These are phyloP conservation scores for Naso thynnoides DNA, from an alignment of 2,797 vertebrate genomes.

Conservation along the genomic window DNA sequence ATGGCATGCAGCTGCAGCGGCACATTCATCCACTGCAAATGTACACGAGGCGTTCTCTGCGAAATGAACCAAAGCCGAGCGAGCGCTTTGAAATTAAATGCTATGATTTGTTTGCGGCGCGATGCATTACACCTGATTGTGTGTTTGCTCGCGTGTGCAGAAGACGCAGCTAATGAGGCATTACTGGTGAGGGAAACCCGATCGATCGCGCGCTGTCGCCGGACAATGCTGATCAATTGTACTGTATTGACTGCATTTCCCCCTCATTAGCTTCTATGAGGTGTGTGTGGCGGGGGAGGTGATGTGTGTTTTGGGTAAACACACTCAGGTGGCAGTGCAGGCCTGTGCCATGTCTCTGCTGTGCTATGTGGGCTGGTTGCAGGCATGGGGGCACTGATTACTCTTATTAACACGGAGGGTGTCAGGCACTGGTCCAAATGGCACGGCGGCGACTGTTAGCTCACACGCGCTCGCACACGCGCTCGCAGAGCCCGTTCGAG, in stretches of 20 bases:
- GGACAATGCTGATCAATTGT: conserved; percentile 83
- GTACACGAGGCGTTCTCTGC: conserved; percentile 31
- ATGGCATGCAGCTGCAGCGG: conserved; percentile 44
- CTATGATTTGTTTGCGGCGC: conserved; percentile 64
- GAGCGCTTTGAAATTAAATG: conserved; percentile 61
- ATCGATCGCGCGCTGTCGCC: conserved; percentile 80
- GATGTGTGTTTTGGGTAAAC: conserved; percentile 87
- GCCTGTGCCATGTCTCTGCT: conserved; percentile 93
- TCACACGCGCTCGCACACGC: conserved; percentile 28
- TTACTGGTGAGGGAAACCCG: conserved; percentile 71
- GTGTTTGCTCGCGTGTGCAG: conserved; percentile 64
- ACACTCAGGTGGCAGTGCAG: conserved; percentile 82
- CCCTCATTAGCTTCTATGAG: conserved; percentile 78
- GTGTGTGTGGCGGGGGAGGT: conserved; percentile 36
- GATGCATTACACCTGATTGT: conserved; percentile 67
- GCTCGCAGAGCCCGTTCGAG: conserved; percentile 24
- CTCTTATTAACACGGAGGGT: conserved; percentile 97
- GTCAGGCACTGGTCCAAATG: conserved; percentile 95
- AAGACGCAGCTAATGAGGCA: conserved; percentile 79
- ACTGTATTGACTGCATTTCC: conserved; percentile 81
- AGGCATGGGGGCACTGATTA: conserved; percentile 97
- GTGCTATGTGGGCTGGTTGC: conserved; percentile 91
- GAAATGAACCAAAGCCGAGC: conserved; percentile 58
- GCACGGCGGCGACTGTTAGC: conserved; percentile 64
- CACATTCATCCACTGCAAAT: conserved; percentile 40